Evolutionary conservation across 2,888 invertebrate species (phyloP).

Genomic region (Ceratothoa steindachneri): DNA sequence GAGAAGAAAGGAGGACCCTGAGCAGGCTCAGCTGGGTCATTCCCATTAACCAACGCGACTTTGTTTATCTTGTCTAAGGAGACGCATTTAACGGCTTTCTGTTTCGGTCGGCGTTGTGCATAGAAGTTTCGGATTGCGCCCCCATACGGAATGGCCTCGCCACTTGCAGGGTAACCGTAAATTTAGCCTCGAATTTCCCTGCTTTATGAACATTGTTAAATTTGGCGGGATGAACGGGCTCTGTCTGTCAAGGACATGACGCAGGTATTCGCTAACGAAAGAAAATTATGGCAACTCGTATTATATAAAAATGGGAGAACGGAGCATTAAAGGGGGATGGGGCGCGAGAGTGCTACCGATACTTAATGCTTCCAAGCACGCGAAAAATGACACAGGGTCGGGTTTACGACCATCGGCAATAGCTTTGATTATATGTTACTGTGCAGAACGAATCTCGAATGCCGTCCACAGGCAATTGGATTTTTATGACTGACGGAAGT

Average conservation of each 20-base stretch:
- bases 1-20: neutral
- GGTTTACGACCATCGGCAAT: neutral
- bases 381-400: neutral
- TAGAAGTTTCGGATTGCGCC: constrained; percentile 1
- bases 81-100: constrained; percentile 10
- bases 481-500: neutral
- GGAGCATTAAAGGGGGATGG: neutral
- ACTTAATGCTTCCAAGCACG: neutral
- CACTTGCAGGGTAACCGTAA: neutral
- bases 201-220: constrained; percentile 13
- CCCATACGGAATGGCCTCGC: neutral
- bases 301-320: neutral
- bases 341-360: neutral
- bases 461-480: neutral
- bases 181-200: neutral
- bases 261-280: neutral
- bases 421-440: neutral
- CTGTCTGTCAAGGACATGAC: neutral
- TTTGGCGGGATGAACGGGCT: neutral
- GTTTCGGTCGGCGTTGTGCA: neutral
- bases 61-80: constrained; percentile 7
- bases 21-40: neutral
- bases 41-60: constrained; percentile 6
- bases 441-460: neutral
- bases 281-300: neutral